Conservation (phyloP, 2,888 invertebrate genomes). For the Parelbella ahira region DNA sequence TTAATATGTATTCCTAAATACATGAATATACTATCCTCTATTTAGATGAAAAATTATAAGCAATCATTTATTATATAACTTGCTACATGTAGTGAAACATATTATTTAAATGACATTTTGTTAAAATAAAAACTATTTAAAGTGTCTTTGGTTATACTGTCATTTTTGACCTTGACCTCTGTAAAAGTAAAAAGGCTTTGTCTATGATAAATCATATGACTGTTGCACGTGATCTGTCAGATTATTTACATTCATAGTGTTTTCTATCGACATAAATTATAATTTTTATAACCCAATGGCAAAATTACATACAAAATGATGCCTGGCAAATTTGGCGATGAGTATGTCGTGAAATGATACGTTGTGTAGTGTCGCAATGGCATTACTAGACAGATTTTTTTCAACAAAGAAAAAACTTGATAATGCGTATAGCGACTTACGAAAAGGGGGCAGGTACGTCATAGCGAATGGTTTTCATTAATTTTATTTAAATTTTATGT, state of each 20-base stretch:
- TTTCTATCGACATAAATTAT: constrained; percentile 37
- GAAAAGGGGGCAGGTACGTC: constrained; percentile 76
- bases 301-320: constrained; percentile 36
- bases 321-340: constrained; percentile 39
- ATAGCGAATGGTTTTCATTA: constrained; percentile 54
- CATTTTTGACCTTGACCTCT: constrained; percentile 34
- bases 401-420: constrained; percentile 81
- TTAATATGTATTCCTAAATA: no score
- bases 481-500: constrained; percentile 55
- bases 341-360: constrained; percentile 53
- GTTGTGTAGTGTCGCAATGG: constrained; percentile 79
- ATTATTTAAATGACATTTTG: no score
- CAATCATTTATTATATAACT: no score
- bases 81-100: no score
- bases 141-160: no score
- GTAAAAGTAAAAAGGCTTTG: constrained; percentile 36
- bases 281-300: constrained; percentile 28
- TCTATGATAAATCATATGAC: constrained; percentile 76
- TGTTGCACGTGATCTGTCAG: constrained; percentile 71
- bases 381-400: constrained; percentile 87
- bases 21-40: no score
- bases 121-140: no score
- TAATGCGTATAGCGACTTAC: constrained; percentile 59
- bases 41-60: no score
- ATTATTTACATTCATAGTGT: constrained; percentile 55